A percentile compares a stretch with the other conserved stretches of the same genome.
phyloP scores from a whole-genome alignment of 2,888 invertebrate genomes.

The Creontiades dilutus region DNA sequence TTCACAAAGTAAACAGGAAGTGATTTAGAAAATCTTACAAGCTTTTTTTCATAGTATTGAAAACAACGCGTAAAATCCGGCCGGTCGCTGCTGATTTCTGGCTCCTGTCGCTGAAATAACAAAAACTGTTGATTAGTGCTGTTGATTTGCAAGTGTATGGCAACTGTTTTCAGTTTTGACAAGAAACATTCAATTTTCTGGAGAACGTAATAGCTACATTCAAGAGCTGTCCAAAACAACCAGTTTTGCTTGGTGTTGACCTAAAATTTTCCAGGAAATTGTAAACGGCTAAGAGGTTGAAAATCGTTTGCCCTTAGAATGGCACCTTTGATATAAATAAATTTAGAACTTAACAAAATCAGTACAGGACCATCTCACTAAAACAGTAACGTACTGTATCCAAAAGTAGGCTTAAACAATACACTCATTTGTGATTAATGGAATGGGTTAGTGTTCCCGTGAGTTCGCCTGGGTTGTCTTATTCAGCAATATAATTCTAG shows the following conservation, averaged over 20 bases:
- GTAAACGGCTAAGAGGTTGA: too few species aligned
- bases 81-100: slow-evolving; percentile 48
- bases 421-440: too few species aligned
- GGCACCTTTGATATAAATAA: too few species aligned
- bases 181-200: neutral
- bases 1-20: neutral
- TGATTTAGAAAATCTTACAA: slow-evolving; percentile 49
- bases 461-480: too few species aligned
- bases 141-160: slow-evolving; percentile 64
- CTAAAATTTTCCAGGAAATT: too few species aligned
- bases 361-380: too few species aligned
- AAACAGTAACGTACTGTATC: too few species aligned
- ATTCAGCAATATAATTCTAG: too few species aligned
- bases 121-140: slow-evolving; percentile 38
- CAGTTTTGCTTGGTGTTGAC: neutral
- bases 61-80: slow-evolving; percentile 64
- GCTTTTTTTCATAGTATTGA: slow-evolving; percentile 60
- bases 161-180: slow-evolving; percentile 23
- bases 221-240: slow-evolving; percentile 49
- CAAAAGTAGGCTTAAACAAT: too few species aligned
- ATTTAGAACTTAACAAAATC: too few species aligned
- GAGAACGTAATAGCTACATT: neutral
- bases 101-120: slow-evolving; percentile 65
- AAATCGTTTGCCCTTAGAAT: too few species aligned
- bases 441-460: too few species aligned